Conservation (phyloP, 2,113 vertebrate species). For the Proteles cristata region DNA sequence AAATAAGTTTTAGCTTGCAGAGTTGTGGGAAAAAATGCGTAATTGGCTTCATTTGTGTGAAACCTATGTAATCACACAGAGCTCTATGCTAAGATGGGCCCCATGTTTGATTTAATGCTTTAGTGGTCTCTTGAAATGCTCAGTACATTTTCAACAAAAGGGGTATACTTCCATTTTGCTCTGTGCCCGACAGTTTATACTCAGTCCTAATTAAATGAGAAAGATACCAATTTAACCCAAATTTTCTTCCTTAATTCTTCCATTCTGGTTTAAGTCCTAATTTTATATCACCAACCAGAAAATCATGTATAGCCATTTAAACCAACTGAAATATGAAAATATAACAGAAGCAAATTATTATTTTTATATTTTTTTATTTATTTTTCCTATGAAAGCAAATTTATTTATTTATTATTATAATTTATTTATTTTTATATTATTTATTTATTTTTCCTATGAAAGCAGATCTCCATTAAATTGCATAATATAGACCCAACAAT, state of each 20-base stretch:
- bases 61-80: not conserved
- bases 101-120: not conserved
- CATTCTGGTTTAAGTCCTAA: not conserved
- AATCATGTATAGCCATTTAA: not conserved
- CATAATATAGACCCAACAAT: not conserved
- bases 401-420: no score
- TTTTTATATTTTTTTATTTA: no score
- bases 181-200: not conserved
- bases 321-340: slow-evolving; percentile 6
- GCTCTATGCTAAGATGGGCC: not conserved
- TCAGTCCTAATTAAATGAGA: not conserved
- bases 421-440: no score
- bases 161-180: not conserved
- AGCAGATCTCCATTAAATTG: not conserved
- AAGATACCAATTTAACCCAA: not conserved
- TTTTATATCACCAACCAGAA: not conserved
- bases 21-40: not conserved
- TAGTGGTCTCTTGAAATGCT: not conserved
- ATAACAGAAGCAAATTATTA: not conserved
- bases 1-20: not conserved
- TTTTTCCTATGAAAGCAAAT: not conserved
- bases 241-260: not conserved
- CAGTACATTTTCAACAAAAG: not conserved
- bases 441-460: not conserved
- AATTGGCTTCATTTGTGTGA: not conserved